Base-by-base conservation (phyloP, 2,113 vertebrate genomes). In the Zeus faber region DNA sequence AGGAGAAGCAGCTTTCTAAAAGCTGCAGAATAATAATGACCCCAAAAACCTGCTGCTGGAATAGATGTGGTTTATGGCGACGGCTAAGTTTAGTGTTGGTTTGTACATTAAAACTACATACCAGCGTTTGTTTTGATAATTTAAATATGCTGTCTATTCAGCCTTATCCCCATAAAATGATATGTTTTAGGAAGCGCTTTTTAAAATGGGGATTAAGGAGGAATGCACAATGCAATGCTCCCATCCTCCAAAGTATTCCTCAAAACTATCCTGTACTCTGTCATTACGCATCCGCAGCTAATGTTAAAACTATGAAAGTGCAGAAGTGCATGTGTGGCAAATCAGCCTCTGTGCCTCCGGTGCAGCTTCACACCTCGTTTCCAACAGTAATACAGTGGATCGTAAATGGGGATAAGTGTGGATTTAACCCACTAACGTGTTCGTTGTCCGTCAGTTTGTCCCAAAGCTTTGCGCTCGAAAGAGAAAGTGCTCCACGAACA, bases 31-130 rank as follows among this genome's bases (percentile, higher is more conserved):
- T n/a, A n/a, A n/a, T n/a, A n/a, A n/a, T n/a, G n/a, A 85, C 83
- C 87, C 85, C 77, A 81, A 85, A 81, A 85, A 82, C 72, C 77
- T 81, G 65, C 79, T 65, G 77, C 79, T 80, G 67, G 86, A 86
- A 85, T 89, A 90, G 83, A 88, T 84, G 85, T 81, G 85, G 81
- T 58, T 90, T 89, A 61, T 76, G 81, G 58, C 65, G 53, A 61
- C 50, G 73, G 26, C 80, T 84, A 82, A 80, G 65, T 81, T 79
- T 88, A 85, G 75, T 63, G 46, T 67, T 67, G 82, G 80, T 78
- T 63, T 79, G 39, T 53, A 66, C 70, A 73, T 78, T 76, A 74
- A 80, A 82, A 76, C 59, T 65, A 68, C 76, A 76, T 73, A 65
- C 60, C 40, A 54, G 75, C 79, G 81, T 87, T 88, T 88, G 69